Percentiles rank a stretch among this genome's conserved stretches.
Evolutionary conservation across 64 coral and sea anemone genomes (phyloP).

Genomic region (Actinia equina): DNA sequence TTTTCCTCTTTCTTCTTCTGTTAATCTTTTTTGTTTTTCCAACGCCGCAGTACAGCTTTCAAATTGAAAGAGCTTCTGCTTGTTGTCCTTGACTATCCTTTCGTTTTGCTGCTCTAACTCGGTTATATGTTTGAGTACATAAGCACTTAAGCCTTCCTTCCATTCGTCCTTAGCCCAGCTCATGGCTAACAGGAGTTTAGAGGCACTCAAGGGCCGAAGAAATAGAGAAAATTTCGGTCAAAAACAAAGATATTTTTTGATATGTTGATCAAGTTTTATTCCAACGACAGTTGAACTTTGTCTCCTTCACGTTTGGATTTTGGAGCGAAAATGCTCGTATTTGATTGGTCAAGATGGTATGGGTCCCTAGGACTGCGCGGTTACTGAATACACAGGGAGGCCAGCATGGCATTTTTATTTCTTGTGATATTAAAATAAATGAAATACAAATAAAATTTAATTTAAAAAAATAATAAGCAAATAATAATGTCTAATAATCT

Average conservation of each 20-base stretch:
- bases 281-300: slow-evolving; percentile 1
- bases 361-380: background rate
- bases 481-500: no score
- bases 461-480: no score
- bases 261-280: background rate
- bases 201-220: background rate
- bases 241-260: background rate
- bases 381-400: background rate
- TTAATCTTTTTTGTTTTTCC: slow-evolving; percentile 79
- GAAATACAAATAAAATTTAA: no score
- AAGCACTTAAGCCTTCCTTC: slow-evolving; percentile 79
- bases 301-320: background rate
- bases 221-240: background rate
- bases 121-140: slow-evolving; percentile 71
- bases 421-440: no score
- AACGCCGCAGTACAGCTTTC: slow-evolving; percentile 82
- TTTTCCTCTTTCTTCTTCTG: slow-evolving; percentile 71
- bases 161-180: slow-evolving; percentile 97
- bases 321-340: slow-evolving; percentile 7
- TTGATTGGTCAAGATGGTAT: background rate
- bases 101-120: slow-evolving; percentile 81
- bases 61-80: slow-evolving; percentile 79
- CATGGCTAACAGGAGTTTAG: slow-evolving; percentile 38
- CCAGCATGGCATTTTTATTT: no score
- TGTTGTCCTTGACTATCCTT: slow-evolving; percentile 63